Evolutionary conservation across 1,140 invertebrate genomes (phyloP), one percentile per base, ranked within the genome.

Genomic region (Sycophila sp.): DNA sequence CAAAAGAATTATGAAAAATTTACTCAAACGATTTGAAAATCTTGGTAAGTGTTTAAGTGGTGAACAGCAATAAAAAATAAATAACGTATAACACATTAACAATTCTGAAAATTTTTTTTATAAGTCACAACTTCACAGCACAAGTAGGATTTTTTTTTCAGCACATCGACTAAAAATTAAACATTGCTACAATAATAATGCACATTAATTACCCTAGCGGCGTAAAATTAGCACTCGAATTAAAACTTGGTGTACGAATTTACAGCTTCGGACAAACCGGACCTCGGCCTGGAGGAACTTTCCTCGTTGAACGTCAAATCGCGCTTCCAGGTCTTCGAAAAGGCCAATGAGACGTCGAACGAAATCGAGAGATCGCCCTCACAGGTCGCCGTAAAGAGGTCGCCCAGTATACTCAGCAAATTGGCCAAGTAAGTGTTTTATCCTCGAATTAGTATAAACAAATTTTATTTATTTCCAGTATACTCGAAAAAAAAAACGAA

Each of bases 181-280:
- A 72, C 42, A 76, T 4, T 53, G 2, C 6, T 47, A 40, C n/a
- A 1, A 10, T 22, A 47, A 45, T 4, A 19, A 47, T 22, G 5
- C 7, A 2, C 7, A 47, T 22, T 22, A 47, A 11, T 47, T 47
- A 22, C 19, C 17, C 24, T 47, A n/a, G n/a, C n/a, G n/a, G n/a
- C n/a, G n/a, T n/a, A n/a, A n/a, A n/a, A n/a, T n/a, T n/a, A n/a
- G n/a, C n/a, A n/a, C n/a, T n/a, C n/a, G n/a, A n/a, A n/a, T n/a
- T n/a, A n/a, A n/a, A n/a, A n/a, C n/a, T n/a, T n/a, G n/a, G n/a
- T n/a, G n/a, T n/a, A n/a, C n/a, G n/a, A 3, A 73, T 73, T 86
- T 80, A 24, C 83, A 94, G 94, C 94, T 58, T 95, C 93, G 73
- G 93, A 95, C 79, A 96, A 96, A 81, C 92, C 94, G n/a, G 93